Evolutionary conservation across 2,113 vertebrate genomes (phyloP).

Genomic region (Crotalus viridis): DNA sequence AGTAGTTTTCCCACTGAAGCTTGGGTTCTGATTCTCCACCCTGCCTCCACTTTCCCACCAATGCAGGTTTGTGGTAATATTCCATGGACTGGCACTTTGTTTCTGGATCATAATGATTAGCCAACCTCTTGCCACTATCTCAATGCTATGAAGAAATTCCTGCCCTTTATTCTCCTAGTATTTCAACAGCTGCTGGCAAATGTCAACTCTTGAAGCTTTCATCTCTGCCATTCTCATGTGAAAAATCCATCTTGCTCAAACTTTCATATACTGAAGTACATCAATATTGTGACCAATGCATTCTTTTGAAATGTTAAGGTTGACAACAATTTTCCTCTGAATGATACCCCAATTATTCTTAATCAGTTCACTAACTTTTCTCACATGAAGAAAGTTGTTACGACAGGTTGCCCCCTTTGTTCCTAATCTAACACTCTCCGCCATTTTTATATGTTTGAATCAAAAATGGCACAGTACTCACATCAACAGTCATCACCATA

Average conservation of each 20-base stretch:
- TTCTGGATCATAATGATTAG: neutral
- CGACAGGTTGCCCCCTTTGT: neutral
- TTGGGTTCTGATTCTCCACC: neutral
- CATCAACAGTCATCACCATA: neutral
- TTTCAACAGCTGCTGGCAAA: neutral
- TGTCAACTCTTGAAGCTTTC: neutral
- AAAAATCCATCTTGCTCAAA: neutral
- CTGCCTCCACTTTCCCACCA: neutral
- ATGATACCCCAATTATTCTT: neutral
- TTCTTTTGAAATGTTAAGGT: neutral
- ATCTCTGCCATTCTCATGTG: neutral
- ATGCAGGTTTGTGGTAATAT: neutral
- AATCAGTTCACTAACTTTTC: neutral
- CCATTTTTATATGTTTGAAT: neutral
- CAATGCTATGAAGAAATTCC: neutral
- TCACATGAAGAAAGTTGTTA: neutral
- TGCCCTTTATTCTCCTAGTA: neutral
- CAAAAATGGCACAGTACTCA: neutral
- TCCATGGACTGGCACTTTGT: neutral
- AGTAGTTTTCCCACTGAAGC: neutral
- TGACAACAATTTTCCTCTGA: neutral
- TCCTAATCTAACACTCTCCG: neutral
- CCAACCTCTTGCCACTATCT: neutral
- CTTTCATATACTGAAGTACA: neutral
- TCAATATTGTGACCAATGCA: neutral